Conservation (phyloP, 2,113 vertebrate genomes). For the Lota lota region DNA sequence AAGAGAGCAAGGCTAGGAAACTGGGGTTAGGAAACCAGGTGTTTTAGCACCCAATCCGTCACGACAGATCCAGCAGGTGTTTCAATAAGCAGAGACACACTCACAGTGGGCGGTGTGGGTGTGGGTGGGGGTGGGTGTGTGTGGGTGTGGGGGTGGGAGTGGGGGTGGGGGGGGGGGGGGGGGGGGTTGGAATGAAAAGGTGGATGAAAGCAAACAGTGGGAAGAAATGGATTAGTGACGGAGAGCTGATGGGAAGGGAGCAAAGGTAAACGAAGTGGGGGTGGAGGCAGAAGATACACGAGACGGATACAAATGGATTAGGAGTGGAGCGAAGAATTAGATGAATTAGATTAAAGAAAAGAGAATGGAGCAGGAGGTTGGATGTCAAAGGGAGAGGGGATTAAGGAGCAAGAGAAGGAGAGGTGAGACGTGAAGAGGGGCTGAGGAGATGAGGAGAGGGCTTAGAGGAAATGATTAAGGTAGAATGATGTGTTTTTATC, state of each 20-base stretch:
- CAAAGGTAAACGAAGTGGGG: conserved; percentile 29
- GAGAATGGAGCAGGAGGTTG: conserved; percentile 14
- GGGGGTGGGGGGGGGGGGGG: conserved; percentile 9
- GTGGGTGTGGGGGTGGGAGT: not conserved
- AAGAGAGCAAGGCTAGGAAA: not conserved
- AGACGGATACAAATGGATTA: conserved; percentile 45
- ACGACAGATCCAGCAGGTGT: conserved; percentile 49
- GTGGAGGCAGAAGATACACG: conserved; percentile 31
- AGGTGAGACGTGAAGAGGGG: conserved; percentile 17
- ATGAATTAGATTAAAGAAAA: conserved; percentile 25
- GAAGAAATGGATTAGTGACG: conserved; percentile 48
- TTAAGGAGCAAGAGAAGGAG: conserved; percentile 28
- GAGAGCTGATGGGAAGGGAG: conserved; percentile 32
- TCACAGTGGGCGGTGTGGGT: not conserved
- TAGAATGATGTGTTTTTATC: conserved; percentile 42
- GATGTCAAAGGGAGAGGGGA: conserved; percentile 13
- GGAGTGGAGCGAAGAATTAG: conserved; percentile 40
- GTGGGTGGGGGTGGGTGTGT: not conserved
- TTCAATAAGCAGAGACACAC: not conserved
- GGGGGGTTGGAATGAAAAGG: conserved; percentile 32
- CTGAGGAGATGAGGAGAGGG: conserved; percentile 31
- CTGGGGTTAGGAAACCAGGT: conserved; percentile 15
- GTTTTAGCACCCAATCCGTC: conserved; percentile 31
- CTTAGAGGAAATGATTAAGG: conserved; percentile 40
- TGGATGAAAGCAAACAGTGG: conserved; percentile 40